Percentiles rank a stretch among this genome's conserved stretches.
Evolutionary conservation across 2,797 vertebrate genomes (phyloP).

Genomic region (Echeneis naucrates): DNA sequence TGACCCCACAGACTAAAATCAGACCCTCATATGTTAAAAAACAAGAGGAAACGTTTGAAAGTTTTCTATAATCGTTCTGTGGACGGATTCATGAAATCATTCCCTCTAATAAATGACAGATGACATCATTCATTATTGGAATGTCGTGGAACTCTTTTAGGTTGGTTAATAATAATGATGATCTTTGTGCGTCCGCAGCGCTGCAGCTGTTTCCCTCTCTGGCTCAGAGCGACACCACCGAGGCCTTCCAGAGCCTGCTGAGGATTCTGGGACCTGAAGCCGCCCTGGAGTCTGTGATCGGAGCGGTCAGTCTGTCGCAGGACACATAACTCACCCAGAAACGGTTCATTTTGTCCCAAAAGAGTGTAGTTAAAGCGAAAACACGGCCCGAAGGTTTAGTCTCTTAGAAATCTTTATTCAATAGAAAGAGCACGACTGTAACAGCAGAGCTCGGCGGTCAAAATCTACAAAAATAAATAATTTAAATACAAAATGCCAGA

Average conservation of each 20-base stretch:
- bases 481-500: slow-evolving; percentile 92
- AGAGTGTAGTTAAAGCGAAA: background rate
- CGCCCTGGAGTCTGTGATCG: slow-evolving; percentile 86
- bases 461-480: slow-evolving; percentile 94
- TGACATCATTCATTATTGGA: background rate
- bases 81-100: background rate
- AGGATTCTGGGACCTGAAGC: slow-evolving; percentile 86
- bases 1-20: no score
- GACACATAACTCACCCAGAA: slow-evolving; percentile 3
- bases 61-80: background rate
- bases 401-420: slow-evolving; percentile 85
- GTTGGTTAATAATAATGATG: no score
- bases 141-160: no score
- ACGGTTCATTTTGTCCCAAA: background rate
- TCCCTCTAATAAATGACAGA: background rate
- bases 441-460: slow-evolving; percentile 69
- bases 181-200: slow-evolving; percentile 42
- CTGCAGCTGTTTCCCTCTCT: slow-evolving; percentile 59
- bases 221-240: slow-evolving; percentile 35
- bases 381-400: slow-evolving; percentile 26
- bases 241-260: slow-evolving; percentile 86
- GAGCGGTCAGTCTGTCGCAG: slow-evolving; percentile 50
- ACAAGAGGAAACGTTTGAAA: no score
- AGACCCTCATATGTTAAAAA: no score
- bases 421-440: slow-evolving; percentile 86